These are phyloP conservation scores for Hypselothyrea guttata DNA, from an alignment of 2,888 invertebrate genomes.

Conservation along the genomic window DNA sequence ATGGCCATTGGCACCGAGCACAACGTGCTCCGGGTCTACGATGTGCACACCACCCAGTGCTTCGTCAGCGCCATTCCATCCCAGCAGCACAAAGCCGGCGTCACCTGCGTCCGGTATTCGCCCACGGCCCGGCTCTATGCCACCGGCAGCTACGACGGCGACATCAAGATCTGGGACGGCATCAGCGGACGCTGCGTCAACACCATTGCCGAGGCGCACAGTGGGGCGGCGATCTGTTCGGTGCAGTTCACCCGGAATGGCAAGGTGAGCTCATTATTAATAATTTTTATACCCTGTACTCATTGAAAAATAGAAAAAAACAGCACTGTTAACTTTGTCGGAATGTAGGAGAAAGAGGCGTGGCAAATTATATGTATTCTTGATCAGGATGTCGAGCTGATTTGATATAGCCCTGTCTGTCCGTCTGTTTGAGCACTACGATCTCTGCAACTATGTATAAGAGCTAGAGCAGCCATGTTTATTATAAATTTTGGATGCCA, in stretches of 20 bases:
- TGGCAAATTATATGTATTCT: too few relatives aligned
- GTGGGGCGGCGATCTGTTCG: constrained; percentile 96
- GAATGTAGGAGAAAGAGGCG: too few relatives aligned
- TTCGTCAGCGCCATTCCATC: constrained; percentile 95
- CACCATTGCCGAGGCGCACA: constrained; percentile 96
- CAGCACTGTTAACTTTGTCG: too few relatives aligned
- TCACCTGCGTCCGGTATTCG: constrained; percentile 89
- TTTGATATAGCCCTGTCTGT: too few relatives aligned
- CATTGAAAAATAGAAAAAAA: too few relatives aligned
- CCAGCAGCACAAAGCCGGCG: constrained; percentile 90
- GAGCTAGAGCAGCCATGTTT: too few relatives aligned
- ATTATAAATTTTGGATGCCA: too few relatives aligned
- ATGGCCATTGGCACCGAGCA: constrained; percentile 96
- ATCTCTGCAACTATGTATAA: too few relatives aligned
- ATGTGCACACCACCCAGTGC: constrained; percentile 97
- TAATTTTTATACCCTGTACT: too few relatives aligned
- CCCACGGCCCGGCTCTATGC: constrained; percentile 85
- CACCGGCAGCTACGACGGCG: constrained; percentile 95
- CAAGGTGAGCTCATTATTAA: constrained; percentile 86
- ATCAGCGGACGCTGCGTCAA: constrained; percentile 96
- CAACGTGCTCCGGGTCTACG: constrained; percentile 94
- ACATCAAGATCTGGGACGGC: constrained; percentile 98
- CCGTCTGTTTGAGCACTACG: too few relatives aligned
- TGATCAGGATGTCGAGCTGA: too few relatives aligned
- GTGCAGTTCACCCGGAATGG: constrained; percentile 97